These are phyloP conservation scores for Rotaria socialis DNA, from an alignment of 2,888 invertebrate genomes.

Conservation along the genomic window DNA sequence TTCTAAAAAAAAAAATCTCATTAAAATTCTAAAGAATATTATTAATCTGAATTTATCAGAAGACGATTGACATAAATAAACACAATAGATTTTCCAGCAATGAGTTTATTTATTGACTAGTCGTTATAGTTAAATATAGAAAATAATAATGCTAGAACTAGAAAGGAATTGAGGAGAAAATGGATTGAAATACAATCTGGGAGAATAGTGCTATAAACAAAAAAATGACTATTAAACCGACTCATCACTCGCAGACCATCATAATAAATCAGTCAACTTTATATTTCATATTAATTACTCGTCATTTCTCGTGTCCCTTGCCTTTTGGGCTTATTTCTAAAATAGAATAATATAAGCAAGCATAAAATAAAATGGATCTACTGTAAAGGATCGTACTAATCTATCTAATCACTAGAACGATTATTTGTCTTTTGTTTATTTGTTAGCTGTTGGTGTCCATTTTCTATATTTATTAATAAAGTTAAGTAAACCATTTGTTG, in stretches of 20 bases:
- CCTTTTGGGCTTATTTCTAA: background rate
- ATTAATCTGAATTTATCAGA: background rate
- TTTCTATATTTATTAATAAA: conserved; percentile 67
- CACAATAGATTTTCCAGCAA: too few relatives aligned
- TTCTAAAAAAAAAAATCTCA: too few relatives aligned
- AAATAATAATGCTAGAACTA: too few relatives aligned
- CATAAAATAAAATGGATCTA: background rate
- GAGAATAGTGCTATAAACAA: too few relatives aligned
- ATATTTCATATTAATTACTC: background rate
- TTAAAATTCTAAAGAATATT: background rate
- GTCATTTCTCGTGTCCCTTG: too few relatives aligned
- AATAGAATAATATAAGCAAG: background rate
- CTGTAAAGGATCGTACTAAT: background rate
- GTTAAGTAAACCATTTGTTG: conserved; percentile 93
- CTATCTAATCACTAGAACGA: background rate
- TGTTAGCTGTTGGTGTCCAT: background rate
- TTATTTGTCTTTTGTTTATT: background rate
- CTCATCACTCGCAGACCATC: too few relatives aligned
- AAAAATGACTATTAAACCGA: too few relatives aligned
- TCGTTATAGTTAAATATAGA: too few relatives aligned
- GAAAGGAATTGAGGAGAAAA: too few relatives aligned
- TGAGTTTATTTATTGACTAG: too few relatives aligned
- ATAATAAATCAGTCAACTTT: background rate
- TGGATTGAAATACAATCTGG: too few relatives aligned
- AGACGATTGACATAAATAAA: too few relatives aligned